Evolutionary conservation across 30 jellyfish, hydroid and myxozoan genomes (phyloP), one percentile per base, ranked within the genome.

Genomic region (Mastigias papua): DNA sequence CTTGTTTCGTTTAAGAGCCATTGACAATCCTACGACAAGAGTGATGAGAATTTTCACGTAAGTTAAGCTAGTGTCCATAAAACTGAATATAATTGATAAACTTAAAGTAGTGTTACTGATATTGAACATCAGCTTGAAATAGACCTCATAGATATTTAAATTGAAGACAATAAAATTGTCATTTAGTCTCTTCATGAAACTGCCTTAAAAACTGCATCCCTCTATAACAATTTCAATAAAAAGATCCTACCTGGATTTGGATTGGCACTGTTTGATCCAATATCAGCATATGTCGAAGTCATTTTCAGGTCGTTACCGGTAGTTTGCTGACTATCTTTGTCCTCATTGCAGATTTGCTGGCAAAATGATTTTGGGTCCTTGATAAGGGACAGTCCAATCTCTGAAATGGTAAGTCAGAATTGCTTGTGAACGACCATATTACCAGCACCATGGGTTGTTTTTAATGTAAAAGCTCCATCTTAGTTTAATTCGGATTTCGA

Each of bases 321-420:
- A 4, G 61, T 65, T 7, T 21, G 48, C 28, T 26, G 73, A 16
- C 49, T 72, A 25, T 48, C 78, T 11, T 0, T 29, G 6, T 27
- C 76, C 20, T 77, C 90, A 13, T 61, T 73, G 22, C 96, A 87
- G 20, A 87, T 77, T 63, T 77, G 90, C 51, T 77, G 70, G 80
- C 96, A 87, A 74, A 87, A 87, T 8, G 84, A 23, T 50, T 73
- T 74, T 10, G 92, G 80, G 73, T 87, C 96, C 68, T 87, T 87
- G 49, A 87, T 73, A 0, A 77, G 81, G 28, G 96, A 63, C 19
- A 77, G 81, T 29, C 96, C 96, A 76, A 87, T 88, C 27, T 54
- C 96, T 87, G 72, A 2, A 11, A 73, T 8, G 31, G 32, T 28
- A n/a, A 83, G 0, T 4, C 13, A 48, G 27, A 19, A 4, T 42